Evolutionary conservation across 2,797 vertebrate genomes (phyloP), one percentile per base, ranked within the genome.

Genomic region (Aeoliscus strigatus): DNA sequence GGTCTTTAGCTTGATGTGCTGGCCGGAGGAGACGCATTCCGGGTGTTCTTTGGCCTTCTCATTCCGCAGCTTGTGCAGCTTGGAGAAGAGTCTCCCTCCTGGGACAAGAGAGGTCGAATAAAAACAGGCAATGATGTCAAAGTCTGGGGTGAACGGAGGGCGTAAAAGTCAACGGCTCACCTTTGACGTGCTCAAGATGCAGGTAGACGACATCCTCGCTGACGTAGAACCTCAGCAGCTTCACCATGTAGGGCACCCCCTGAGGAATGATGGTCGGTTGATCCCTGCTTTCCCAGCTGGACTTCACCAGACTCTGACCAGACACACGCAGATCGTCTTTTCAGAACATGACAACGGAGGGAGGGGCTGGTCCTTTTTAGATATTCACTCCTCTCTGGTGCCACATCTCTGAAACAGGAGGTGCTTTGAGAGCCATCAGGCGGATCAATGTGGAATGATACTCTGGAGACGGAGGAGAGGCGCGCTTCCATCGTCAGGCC

Each of bases 171-270:
- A 28, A 9, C 14, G 8, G 14, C 87, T 90, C 71, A 97, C 96
- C 96, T 89, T 90, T 88, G 49, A 99, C 79, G 0, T 97, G 90
- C 53, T 97, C 94, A 56, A 99, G 86, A 66, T 95, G 93, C 41
- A 99, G 87, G 67, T 97, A 97, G 75, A 99, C 91, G 2, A 90
- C 87, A 46, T 99, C 94, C 61, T 99, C 94, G 0, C 92, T 97
- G 75, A 93, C 81, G 0, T 91, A 98, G 72, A 96, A 99, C 56
- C 90, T 80, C 35, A 97, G 76, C 64, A 99, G 75, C 79, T 91
- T 93, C 1, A 93, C 91, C 96, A 99, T 98, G 74, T 92, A 98
- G 5, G 96, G 96, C n/a, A 99, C 91, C 0, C 92, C 92, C 38
- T 95, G 94, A 6, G 96, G 94, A 71, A 99, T 97, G 77, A 99